phyloP scores from a whole-genome alignment of 2,888 invertebrate species.

The Lucinisca nassula region DNA sequence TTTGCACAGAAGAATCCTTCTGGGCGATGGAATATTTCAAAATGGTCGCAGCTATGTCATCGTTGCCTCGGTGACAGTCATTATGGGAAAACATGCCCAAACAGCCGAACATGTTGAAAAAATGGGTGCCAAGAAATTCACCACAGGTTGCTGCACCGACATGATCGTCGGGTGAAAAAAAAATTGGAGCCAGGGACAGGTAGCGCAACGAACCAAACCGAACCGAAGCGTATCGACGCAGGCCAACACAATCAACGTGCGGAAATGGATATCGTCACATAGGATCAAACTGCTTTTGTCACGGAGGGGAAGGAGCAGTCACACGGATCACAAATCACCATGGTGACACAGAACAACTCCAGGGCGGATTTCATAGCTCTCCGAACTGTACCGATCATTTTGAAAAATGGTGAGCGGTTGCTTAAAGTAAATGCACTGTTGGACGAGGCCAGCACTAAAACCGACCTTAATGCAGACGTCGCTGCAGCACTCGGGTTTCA shows the following conservation, averaged over 20 bases:
- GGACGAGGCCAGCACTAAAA: too few relatives aligned
- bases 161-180: neutral
- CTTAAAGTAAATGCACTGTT: too few relatives aligned
- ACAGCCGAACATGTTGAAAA: neutral
- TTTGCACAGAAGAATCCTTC: neutral
- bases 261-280: neutral
- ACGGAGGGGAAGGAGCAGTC: conserved; percentile 17
- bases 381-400: conserved; percentile 3
- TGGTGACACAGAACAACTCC: neutral
- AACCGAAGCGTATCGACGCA: neutral
- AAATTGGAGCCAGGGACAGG: neutral
- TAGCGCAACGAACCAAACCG: neutral
- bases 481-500: neutral
- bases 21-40: neutral
- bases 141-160: neutral
- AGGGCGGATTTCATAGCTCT: neutral
- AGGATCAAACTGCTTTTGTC: neutral
- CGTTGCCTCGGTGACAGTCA: conserved; percentile 2
- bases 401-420: neutral
- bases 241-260: neutral
- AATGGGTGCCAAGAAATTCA: neutral
- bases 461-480: too few relatives aligned
- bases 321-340: neutral
- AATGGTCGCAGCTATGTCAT: neutral
- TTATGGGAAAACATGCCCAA: neutral